These are phyloP conservation scores for Synanceia verrucosa DNA, from an alignment of 2,797 vertebrate species.

Conservation along the genomic window DNA sequence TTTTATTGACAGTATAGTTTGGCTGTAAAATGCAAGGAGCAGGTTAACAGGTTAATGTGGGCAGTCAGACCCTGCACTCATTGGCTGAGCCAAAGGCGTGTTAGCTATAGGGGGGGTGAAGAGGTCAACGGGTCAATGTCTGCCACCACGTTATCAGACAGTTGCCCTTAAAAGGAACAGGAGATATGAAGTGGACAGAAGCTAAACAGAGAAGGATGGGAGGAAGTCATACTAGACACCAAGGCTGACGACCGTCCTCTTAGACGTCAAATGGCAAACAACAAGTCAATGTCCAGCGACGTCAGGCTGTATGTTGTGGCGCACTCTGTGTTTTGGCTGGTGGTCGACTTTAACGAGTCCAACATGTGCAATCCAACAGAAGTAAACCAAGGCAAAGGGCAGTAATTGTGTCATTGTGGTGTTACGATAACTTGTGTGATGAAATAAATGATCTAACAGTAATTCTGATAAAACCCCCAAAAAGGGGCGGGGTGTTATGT, in stretches of 20 bases:
- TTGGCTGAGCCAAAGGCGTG: slow-evolving; percentile 71
- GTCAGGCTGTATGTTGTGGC: slow-evolving; percentile 21
- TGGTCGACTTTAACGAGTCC: background rate
- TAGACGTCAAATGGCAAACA: slow-evolving; percentile 19
- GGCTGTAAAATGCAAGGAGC: slow-evolving; percentile 11
- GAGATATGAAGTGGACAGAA: slow-evolving; percentile 16
- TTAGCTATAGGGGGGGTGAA: background rate
- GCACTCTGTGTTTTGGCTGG: slow-evolving; percentile 11
- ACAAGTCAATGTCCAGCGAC: slow-evolving; percentile 19
- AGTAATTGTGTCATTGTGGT: background rate
- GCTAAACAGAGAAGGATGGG: slow-evolving; percentile 39
- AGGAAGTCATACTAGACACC: slow-evolving; percentile 3
- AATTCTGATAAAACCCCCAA: background rate
- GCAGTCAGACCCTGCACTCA: slow-evolving; percentile 20
- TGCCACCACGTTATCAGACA: slow-evolving; percentile 33
- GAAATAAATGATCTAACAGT: background rate
- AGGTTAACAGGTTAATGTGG: slow-evolving; percentile 12
- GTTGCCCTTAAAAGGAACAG: background rate
- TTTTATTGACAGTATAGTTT: slow-evolving; percentile 42
- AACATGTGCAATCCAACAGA: background rate
- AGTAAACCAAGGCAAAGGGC: slow-evolving; percentile 7
- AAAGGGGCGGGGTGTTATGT: background rate
- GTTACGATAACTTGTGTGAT: background rate
- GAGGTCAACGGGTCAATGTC: slow-evolving; percentile 25
- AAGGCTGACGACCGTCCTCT: background rate